phyloP scores from a whole-genome alignment of 2,113 vertebrate species.

The Nyctereutes procyonoides region DNA sequence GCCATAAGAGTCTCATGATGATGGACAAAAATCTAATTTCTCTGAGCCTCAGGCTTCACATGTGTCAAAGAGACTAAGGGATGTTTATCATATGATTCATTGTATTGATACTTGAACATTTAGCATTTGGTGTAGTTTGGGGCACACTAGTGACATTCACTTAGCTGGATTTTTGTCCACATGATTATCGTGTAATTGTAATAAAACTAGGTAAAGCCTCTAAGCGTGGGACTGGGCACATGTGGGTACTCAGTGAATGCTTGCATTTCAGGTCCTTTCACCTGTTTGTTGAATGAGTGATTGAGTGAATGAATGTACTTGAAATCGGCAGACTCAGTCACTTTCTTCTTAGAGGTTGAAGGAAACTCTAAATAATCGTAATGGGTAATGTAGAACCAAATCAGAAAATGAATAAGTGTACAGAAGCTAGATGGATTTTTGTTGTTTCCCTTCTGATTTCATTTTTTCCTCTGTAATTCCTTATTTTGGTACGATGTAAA shows the following conservation, averaged over 20 bases:
- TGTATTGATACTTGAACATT: not conserved
- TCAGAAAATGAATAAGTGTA: not conserved
- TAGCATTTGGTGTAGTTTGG: not conserved
- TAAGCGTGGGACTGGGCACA: not conserved
- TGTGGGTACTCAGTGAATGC: not conserved
- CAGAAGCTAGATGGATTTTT: not conserved
- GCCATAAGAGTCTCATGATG: not conserved
- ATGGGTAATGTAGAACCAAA: not conserved
- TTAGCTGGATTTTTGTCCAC: not conserved
- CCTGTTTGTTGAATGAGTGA: not conserved
- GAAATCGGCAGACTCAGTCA: not conserved
- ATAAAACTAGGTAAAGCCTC: not conserved
- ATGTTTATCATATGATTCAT: not conserved
- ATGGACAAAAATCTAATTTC: not conserved
- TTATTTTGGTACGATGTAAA: conserved; percentile 66
- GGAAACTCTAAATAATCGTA: not conserved
- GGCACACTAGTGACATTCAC: not conserved
- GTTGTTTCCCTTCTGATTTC: not conserved
- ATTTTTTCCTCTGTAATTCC: conserved; percentile 64
- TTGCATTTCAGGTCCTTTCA: not conserved
- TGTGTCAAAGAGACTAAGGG: not conserved
- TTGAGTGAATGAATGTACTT: not conserved
- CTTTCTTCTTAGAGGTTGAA: conserved; percentile 14
- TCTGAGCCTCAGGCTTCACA: not conserved
- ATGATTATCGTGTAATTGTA: not conserved